phyloP scores from a whole-genome alignment of 2,888 invertebrate species.

The Dendrolimus houi region DNA sequence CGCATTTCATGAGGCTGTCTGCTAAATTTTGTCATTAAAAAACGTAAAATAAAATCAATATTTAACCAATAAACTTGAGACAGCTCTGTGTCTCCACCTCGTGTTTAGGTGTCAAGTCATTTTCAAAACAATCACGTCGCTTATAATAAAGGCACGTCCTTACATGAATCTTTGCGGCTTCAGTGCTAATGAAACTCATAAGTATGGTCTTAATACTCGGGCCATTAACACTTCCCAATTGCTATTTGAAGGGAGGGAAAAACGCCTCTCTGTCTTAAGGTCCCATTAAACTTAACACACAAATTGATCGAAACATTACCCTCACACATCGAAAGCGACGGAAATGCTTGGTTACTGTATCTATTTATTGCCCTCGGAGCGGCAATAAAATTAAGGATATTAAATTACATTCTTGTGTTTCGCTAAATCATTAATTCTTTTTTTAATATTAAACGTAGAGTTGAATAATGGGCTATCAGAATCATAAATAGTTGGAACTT shows the following conservation, averaged over 20 bases:
- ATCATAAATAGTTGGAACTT: too few relatives aligned
- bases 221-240: constrained; percentile 65
- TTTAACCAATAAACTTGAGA: too few relatives aligned
- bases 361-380: constrained; percentile 10
- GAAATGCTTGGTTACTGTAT: constrained; percentile 16
- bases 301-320: constrained; percentile 45
- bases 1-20: too few relatives aligned
- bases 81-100: too few relatives aligned
- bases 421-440: too few relatives aligned
- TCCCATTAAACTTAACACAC: constrained; percentile 54
- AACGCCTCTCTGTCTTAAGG: constrained; percentile 47
- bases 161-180: constrained; percentile 65
- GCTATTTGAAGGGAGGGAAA: constrained; percentile 48
- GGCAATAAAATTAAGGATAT: too few relatives aligned
- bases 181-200: constrained; percentile 67
- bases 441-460: too few relatives aligned
- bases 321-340: constrained; percentile 15
- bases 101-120: constrained; percentile 40
- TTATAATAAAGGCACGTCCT: constrained; percentile 66
- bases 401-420: too few relatives aligned
- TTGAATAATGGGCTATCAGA: too few relatives aligned
- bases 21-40: too few relatives aligned
- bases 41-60: too few relatives aligned
- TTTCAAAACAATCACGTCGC: constrained; percentile 64
- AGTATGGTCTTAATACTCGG: constrained; percentile 58